Conservation (phyloP, 2,113 vertebrate species). For the Centrocercus urophasianus region DNA sequence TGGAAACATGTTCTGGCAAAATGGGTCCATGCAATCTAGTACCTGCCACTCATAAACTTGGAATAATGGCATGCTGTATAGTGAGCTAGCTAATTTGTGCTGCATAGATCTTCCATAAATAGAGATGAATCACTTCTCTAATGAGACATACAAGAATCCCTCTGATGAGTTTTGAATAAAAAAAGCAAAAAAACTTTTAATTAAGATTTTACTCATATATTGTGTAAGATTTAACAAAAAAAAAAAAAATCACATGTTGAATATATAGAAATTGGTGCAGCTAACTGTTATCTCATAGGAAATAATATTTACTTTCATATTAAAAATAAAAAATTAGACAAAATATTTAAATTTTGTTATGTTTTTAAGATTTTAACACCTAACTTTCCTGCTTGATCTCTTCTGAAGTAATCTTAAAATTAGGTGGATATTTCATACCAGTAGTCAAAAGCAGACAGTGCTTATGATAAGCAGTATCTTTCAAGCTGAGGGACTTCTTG, state of each 20-base stretch:
- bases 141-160: background rate
- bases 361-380: fast-evolving
- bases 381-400: background rate
- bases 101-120: background rate
- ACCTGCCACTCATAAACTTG: background rate
- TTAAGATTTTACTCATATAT: background rate
- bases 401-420: background rate
- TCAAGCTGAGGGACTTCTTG: background rate
- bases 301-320: background rate
- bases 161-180: background rate
- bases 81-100: background rate
- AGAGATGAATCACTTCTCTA: background rate
- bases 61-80: background rate
- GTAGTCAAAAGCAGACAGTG: background rate
- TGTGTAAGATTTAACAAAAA: background rate
- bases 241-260: background rate
- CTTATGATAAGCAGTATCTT: background rate
- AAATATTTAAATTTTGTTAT: background rate
- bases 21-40: fast-evolving
- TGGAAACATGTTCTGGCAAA: background rate
- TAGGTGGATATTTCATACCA: background rate
- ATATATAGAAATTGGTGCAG: background rate
- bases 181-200: background rate
- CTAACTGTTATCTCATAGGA: background rate
- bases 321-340: background rate